A percentile compares a stretch with the other conserved stretches of the same genome.
Evolutionary conservation across 2,113 vertebrate species (phyloP).

Genomic region (Pimephales promelas): DNA sequence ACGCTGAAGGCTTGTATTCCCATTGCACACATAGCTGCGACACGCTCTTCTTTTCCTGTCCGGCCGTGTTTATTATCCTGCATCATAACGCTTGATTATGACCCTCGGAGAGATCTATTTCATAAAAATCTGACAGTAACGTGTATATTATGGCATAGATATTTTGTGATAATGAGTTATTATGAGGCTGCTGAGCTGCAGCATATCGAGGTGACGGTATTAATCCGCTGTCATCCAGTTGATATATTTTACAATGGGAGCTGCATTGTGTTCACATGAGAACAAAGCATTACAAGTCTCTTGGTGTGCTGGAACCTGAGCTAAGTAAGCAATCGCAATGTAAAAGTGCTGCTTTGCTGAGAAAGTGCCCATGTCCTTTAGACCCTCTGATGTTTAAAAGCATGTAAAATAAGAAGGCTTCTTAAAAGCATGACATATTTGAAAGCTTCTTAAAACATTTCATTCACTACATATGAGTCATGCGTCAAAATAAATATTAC

Average conservation of each 20-base stretch:
- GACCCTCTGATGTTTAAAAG: slow-evolving; percentile 29
- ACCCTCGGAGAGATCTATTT: slow-evolving; percentile 43
- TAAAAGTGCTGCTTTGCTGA: slow-evolving; percentile 13
- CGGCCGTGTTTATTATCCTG: slow-evolving; percentile 49
- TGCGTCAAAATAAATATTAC: slow-evolving; percentile 41
- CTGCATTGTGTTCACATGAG: not conserved
- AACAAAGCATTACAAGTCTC: not conserved
- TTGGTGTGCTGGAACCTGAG: not conserved
- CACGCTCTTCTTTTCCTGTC: slow-evolving; percentile 32
- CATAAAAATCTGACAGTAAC: slow-evolving; percentile 47
- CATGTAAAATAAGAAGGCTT: slow-evolving; percentile 22
- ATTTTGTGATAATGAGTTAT: slow-evolving; percentile 40
- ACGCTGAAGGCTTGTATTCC: slow-evolving; percentile 46
- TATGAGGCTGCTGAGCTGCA: slow-evolving; percentile 3
- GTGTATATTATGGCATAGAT: slow-evolving; percentile 38
- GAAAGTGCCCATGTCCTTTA: slow-evolving; percentile 25
- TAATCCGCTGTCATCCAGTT: not conserved
- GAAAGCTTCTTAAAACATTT: slow-evolving; percentile 47
- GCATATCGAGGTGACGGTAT: slow-evolving; percentile 8
- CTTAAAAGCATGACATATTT: slow-evolving; percentile 37
- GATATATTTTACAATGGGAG: not conserved
- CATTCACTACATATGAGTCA: slow-evolving; percentile 41
- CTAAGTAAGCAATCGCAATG: slow-evolving; percentile 13
- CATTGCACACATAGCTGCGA: slow-evolving; percentile 27
- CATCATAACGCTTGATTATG: slow-evolving; percentile 47